Evolutionary conservation across 2,888 invertebrate species (phyloP).

Genomic region (Stomorhina lunata): DNA sequence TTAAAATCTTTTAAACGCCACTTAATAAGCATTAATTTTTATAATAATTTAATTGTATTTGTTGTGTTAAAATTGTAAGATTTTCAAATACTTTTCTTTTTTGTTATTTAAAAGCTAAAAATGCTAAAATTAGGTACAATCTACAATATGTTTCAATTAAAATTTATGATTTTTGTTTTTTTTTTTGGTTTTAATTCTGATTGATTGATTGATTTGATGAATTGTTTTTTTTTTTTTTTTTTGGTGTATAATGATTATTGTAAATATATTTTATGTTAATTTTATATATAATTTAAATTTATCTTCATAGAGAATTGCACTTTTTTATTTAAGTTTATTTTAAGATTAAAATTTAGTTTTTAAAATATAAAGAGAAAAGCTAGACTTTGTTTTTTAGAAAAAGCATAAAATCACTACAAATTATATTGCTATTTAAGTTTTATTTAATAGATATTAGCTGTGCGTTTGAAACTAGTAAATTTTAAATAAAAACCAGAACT

Average conservation of each 20-base stretch:
- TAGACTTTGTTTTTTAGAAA: slow-evolving; percentile 22
- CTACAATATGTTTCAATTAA: slow-evolving; percentile 61
- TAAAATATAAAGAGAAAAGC: slow-evolving; percentile 28
- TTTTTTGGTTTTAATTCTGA: neutral
- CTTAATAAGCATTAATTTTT: slow-evolving; percentile 28
- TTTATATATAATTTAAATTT: slow-evolving; percentile 42
- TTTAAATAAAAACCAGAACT: too few species aligned
- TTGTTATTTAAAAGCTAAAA: slow-evolving; percentile 56
- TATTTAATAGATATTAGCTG: slow-evolving; percentile 14
- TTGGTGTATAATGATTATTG: slow-evolving; percentile 61
- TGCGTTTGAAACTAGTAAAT: slow-evolving; percentile 32
- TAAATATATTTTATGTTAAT: slow-evolving; percentile 63
- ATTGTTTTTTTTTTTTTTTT: slow-evolving; percentile 27
- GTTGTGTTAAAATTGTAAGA: slow-evolving; percentile 2
- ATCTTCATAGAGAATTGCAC: slow-evolving; percentile 61
- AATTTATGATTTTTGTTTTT: slow-evolving; percentile 34
- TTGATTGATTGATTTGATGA: slow-evolving; percentile 39
- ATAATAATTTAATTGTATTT: neutral
- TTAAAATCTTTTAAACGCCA: slow-evolving; percentile 7
- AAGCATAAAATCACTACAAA: slow-evolving; percentile 21
- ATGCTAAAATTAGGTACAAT: slow-evolving; percentile 66
- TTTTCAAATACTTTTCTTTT: slow-evolving; percentile 4
- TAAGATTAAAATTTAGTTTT: slow-evolving; percentile 21
- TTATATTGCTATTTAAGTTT: neutral
- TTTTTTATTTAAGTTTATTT: slow-evolving; percentile 53